These are phyloP conservation scores for Trematomus loennbergii DNA, from an alignment of 2,113 vertebrate species.

Conservation along the genomic window DNA sequence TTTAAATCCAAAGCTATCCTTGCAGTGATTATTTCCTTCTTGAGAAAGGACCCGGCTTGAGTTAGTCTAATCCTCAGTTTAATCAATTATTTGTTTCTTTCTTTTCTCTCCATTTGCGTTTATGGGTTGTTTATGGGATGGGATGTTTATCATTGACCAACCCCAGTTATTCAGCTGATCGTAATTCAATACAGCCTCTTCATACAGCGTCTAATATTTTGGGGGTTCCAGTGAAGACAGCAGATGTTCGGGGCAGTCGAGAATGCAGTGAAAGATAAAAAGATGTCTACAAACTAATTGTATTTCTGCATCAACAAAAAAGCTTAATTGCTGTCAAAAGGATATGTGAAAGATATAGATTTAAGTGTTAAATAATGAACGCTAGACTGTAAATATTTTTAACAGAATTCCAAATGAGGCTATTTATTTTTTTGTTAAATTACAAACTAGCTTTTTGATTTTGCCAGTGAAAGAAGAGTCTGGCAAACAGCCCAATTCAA, in stretches of 20 bases:
- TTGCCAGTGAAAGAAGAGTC: background rate
- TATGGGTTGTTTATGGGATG: background rate
- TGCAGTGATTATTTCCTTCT: background rate
- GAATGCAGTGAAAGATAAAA: too few relatives aligned
- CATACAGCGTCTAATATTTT: too few relatives aligned
- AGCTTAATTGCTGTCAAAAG: too few relatives aligned
- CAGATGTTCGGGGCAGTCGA: too few relatives aligned
- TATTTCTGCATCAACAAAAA: too few relatives aligned
- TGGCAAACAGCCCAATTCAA: conserved; percentile 5
- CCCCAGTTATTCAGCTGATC: background rate
- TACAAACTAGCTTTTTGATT: background rate
- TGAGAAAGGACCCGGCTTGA: background rate
- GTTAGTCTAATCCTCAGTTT: background rate
- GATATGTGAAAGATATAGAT: background rate
- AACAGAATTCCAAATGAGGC: background rate
- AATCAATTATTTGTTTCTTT: conserved; percentile 17
- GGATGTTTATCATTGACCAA: background rate
- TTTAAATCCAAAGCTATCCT: background rate
- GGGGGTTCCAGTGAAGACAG: too few relatives aligned
- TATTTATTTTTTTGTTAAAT: background rate
- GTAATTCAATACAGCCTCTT: background rate
- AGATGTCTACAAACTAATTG: too few relatives aligned
- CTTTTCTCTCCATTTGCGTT: background rate
- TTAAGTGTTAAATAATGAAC: conserved; percentile 19
- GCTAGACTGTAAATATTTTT: background rate